phyloP scores from a whole-genome alignment of 2,888 invertebrate species.

The Atethmia centrago region DNA sequence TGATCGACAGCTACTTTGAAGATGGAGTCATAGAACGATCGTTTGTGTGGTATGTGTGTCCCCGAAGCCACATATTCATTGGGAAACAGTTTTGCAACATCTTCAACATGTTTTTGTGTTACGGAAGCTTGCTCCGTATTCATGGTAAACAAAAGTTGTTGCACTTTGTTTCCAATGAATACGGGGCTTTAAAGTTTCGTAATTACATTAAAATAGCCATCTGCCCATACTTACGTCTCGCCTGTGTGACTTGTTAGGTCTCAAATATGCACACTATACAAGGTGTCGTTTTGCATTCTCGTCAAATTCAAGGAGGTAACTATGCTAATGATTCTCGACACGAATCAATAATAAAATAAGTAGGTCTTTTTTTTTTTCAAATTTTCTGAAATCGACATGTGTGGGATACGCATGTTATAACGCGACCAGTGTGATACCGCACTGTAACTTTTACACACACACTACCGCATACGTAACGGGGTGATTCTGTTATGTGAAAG shows the following conservation, averaged over 20 bases:
- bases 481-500: too few species aligned
- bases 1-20: slow-evolving; percentile 44
- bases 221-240: background rate
- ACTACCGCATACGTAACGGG: too few species aligned
- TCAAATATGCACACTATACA: background rate
- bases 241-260: background rate
- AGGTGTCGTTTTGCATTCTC: too few species aligned
- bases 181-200: slow-evolving; percentile 41
- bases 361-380: too few species aligned
- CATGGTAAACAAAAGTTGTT: slow-evolving; percentile 35
- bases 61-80: slow-evolving; percentile 35
- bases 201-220: slow-evolving; percentile 4
- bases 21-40: slow-evolving; percentile 44
- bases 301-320: too few species aligned
- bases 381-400: too few species aligned
- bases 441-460: too few species aligned
- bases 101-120: slow-evolving; percentile 3
- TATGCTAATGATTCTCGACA: too few species aligned
- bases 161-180: slow-evolving; percentile 43
- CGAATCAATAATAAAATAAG: too few species aligned
- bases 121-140: slow-evolving; percentile 39
- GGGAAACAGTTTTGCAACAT: slow-evolving; percentile 25
- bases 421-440: too few species aligned
- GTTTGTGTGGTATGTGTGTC: slow-evolving; percentile 52
- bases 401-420: too few species aligned